phyloP scores from a whole-genome alignment of 2,113 vertebrate species.

The Euleptes europaea region DNA sequence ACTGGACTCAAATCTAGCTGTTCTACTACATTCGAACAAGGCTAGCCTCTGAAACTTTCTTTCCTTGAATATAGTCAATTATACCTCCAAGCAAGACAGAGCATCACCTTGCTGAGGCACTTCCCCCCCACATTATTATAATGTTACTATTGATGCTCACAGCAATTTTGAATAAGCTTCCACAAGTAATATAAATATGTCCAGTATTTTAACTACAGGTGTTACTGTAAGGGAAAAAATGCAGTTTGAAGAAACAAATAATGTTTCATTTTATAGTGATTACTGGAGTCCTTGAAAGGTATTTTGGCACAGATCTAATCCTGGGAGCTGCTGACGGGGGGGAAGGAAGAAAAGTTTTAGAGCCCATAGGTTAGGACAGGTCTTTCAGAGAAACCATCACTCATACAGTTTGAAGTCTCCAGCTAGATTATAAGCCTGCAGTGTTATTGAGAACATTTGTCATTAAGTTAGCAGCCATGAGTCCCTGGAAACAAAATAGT shows the following conservation, averaged over 20 bases:
- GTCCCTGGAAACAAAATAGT: slow-evolving; percentile 23
- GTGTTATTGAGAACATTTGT: slow-evolving; percentile 35
- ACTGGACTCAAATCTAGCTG: too few species aligned
- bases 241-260: neutral
- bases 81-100: too few species aligned
- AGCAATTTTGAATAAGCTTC: neutral
- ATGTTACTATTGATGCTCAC: neutral
- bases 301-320: neutral
- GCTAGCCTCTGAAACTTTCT: too few species aligned
- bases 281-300: slow-evolving; percentile 6
- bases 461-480: slow-evolving; percentile 35
- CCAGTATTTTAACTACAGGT: neutral
- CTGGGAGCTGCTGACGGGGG: neutral
- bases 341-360: neutral
- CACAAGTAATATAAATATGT: neutral
- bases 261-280: neutral
- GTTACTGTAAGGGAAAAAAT: neutral
- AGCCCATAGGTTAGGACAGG: neutral
- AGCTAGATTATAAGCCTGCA: slow-evolving; percentile 8
- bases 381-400: slow-evolving; percentile 29
- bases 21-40: too few species aligned
- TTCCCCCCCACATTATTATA: neutral
- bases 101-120: neutral
- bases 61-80: too few species aligned
- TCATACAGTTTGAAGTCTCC: neutral